Evolutionary conservation across 2,797 vertebrate species (phyloP).

Genomic region (Paratrypauchen microcephalus): DNA sequence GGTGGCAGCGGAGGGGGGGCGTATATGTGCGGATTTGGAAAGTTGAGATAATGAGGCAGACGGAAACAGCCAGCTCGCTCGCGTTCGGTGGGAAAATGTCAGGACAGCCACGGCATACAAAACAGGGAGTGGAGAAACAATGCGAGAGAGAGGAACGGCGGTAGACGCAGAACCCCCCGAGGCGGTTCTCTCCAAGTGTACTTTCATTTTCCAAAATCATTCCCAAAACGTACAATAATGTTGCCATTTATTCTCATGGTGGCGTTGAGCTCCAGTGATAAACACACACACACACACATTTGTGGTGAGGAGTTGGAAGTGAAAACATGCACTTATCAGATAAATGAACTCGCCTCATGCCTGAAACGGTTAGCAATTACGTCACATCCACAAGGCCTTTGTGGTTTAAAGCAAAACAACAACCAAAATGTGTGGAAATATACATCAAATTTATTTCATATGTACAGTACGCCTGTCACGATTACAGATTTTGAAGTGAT

Average conservation of each 20-base stretch:
- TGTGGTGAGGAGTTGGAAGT: constrained; percentile 34
- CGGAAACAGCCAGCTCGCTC: constrained; percentile 9
- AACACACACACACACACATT: neutral
- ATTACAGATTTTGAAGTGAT: too few relatives aligned
- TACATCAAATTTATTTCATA: neutral
- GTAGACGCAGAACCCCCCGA: constrained; percentile 18
- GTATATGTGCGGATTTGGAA: constrained; percentile 10
- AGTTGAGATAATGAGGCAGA: constrained; percentile 34
- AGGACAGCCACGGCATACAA: constrained; percentile 26
- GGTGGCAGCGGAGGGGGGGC: constrained; percentile 40
- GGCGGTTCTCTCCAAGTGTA: constrained; percentile 35
- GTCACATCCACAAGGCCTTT: constrained; percentile 20
- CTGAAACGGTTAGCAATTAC: constrained; percentile 30
- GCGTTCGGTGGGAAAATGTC: constrained; percentile 9
- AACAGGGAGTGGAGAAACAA: constrained; percentile 35
- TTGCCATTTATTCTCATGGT: constrained; percentile 44
- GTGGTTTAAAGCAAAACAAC: constrained; percentile 9
- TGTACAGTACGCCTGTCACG: too few relatives aligned
- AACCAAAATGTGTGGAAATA: constrained; percentile 12
- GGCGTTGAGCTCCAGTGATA: constrained; percentile 19
- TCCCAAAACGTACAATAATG: constrained; percentile 55
- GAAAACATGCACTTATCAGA: constrained; percentile 46
- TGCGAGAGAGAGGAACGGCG: constrained; percentile 17
- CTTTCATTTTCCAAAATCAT: constrained; percentile 49
- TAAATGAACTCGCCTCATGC: constrained; percentile 41